A percentile compares a stretch with the other conserved stretches of the same genome.
These are phyloP conservation scores for Platanista minor DNA, from an alignment of 2,113 vertebrate species.

Conservation along the genomic window DNA sequence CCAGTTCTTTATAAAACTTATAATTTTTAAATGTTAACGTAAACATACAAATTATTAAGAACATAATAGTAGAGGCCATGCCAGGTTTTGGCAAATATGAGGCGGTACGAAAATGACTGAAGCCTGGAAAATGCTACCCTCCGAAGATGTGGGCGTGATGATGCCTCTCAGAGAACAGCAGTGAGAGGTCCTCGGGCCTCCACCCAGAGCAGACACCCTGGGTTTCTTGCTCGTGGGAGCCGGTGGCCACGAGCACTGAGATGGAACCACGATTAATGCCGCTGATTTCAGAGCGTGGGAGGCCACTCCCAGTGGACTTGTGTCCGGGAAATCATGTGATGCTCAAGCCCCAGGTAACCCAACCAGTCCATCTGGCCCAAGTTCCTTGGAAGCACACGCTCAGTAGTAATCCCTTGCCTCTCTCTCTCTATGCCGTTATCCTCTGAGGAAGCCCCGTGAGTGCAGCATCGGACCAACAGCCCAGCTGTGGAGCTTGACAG, in stretches of 20 bases:
- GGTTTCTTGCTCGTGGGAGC: not conserved
- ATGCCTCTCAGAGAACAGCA: not conserved
- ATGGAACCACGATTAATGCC: not conserved
- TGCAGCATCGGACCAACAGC: not conserved
- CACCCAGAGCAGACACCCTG: not conserved
- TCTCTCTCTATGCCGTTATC: not conserved
- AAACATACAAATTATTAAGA: not conserved
- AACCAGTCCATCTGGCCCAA: not conserved
- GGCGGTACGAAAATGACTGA: not conserved
- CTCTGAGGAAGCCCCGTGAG: not conserved
- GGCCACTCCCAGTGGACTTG: rapidly evolving
- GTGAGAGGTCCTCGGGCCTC: not conserved
- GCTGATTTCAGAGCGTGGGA: not conserved
- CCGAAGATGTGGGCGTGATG: not conserved
- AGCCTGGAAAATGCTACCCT: not conserved
- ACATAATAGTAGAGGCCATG: not conserved
- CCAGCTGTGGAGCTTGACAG: slow-evolving; percentile 28
- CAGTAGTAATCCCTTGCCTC: not conserved
- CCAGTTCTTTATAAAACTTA: not conserved
- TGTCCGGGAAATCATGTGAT: not conserved
- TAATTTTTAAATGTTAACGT: not conserved
- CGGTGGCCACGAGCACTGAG: not conserved
- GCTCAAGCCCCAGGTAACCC: not conserved
- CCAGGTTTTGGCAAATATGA: not conserved
- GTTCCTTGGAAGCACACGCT: not conserved